Evolutionary conservation across 2,888 invertebrate species (phyloP).

Genomic region (Vanessa cardui): DNA sequence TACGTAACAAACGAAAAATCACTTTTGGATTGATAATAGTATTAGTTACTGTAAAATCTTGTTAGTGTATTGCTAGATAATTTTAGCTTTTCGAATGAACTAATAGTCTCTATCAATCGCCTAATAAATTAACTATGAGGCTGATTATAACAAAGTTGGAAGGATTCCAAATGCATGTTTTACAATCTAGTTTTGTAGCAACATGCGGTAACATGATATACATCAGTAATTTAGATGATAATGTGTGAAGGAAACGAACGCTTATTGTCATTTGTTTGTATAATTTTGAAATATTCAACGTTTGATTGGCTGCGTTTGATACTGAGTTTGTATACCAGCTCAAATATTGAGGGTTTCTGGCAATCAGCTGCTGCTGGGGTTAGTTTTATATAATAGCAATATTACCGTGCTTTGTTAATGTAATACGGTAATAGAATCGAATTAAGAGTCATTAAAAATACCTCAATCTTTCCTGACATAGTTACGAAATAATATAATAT

Average conservation of each 20-base stretch:
- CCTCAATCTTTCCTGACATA: no score
- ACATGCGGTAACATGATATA: constrained; percentile 24
- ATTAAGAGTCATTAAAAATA: no score
- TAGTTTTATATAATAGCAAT: no score
- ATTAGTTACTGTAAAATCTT: no score
- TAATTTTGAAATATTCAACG: neutral
- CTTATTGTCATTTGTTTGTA: constrained; percentile 7
- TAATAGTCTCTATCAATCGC: neutral
- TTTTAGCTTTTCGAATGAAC: neutral
- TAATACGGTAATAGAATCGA: no score
- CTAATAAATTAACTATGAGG: constrained; percentile 31
- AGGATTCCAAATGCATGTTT: constrained; percentile 35
- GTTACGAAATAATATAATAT: no score
- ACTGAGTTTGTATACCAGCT: no score
- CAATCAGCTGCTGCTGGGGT: no score
- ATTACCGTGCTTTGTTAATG: no score
- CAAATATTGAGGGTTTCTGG: no score
- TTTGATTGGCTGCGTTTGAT: neutral
- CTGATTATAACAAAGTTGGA: constrained; percentile 37
- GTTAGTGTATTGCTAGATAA: neutral
- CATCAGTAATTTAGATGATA: constrained; percentile 20
- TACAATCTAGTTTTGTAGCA: constrained; percentile 30
- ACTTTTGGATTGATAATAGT: no score
- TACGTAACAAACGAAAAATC: no score
- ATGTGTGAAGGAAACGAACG: constrained; percentile 4